Evolutionary conservation across 2,113 vertebrate species (phyloP).

Genomic region (Bubo scandiacus): DNA sequence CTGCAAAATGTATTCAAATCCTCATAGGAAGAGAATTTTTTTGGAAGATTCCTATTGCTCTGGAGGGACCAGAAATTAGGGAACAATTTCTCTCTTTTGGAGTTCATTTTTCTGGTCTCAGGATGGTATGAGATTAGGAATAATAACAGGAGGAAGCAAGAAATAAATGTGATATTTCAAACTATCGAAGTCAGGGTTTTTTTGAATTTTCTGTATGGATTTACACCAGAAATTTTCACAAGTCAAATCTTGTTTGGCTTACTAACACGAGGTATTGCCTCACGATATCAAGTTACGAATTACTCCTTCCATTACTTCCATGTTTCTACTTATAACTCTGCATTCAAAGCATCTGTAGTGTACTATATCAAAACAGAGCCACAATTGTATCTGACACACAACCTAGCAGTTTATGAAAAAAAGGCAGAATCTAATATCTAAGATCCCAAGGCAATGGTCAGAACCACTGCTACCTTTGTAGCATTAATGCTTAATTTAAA

Average conservation of each 20-base stretch:
- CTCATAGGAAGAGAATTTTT: neutral
- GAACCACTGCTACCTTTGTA: neutral
- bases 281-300: neutral
- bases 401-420: neutral
- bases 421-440: neutral
- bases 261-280: neutral
- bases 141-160: neutral
- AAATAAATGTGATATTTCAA: neutral
- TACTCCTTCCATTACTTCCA: neutral
- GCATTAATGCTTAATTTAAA: neutral
- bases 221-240: neutral
- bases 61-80: neutral
- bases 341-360: neutral
- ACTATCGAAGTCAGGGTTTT: neutral
- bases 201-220: neutral
- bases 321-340: neutral
- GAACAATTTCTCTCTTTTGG: neutral
- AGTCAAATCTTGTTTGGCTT: neutral
- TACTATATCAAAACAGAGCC: neutral
- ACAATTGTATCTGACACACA: neutral
- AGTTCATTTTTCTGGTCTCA: neutral
- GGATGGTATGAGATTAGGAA: neutral
- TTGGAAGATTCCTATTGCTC: neutral
- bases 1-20: neutral
- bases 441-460: neutral